These are phyloP conservation scores for Phodopus roborovskii DNA, from an alignment of 2,113 vertebrate genomes.

Conservation along the genomic window DNA sequence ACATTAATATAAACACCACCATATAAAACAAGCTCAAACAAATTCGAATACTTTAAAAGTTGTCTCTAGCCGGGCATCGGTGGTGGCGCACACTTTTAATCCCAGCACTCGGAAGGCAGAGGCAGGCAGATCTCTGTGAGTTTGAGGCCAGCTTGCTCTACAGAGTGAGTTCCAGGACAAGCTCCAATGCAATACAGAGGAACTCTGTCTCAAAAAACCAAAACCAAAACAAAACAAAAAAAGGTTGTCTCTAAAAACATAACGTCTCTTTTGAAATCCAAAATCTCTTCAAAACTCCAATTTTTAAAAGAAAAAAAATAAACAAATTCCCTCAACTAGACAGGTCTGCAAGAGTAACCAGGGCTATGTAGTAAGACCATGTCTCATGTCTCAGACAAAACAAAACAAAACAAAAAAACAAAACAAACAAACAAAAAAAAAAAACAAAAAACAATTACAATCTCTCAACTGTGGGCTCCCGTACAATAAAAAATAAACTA, in stretches of 20 bases:
- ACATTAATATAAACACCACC: neutral
- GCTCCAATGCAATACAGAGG: no score
- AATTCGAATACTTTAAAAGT: no score
- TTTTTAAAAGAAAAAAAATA: neutral
- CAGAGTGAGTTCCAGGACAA: no score
- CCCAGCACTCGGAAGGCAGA: no score
- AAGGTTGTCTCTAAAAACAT: neutral
- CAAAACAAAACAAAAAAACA: no score
- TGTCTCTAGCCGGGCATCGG: no score
- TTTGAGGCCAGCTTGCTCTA: no score
- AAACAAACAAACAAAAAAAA: neutral
- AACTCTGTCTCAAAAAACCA: no score
- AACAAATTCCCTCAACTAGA: neutral
- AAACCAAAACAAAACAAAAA: no score
- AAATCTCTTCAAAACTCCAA: neutral
- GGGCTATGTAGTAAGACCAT: neutral
- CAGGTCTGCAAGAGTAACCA: neutral
- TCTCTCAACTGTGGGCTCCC: neutral
- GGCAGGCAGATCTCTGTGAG: no score
- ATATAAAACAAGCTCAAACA: neutral
- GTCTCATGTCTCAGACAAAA: neutral
- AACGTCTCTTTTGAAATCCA: neutral
- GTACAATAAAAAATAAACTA: neutral
- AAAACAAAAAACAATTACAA: neutral
- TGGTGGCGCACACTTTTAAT: no score